Evolutionary conservation across 2,888 invertebrate genomes (phyloP).

Genomic region (Nineta flava): DNA sequence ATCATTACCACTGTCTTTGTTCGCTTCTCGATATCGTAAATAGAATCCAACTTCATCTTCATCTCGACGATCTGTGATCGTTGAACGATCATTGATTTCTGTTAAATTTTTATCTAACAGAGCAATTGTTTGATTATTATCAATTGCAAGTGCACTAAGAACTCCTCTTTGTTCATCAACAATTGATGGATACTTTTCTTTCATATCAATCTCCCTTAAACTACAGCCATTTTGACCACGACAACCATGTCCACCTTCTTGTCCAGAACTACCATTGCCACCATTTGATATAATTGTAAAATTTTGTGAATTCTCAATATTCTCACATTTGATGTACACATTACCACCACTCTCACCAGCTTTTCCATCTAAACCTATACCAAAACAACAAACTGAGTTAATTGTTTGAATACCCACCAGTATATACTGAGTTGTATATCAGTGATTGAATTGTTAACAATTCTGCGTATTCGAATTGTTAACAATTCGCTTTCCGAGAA

Average conservation of each 20-base stretch:
- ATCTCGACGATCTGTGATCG: not conserved
- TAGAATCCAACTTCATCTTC: not conserved
- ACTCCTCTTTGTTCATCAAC: not conserved
- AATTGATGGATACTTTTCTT: conserved; percentile 6
- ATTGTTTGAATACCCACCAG: too few species aligned
- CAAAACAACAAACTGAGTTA: too few species aligned
- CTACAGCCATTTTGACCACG: conserved; percentile 13
- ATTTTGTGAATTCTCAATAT: conserved; percentile 12
- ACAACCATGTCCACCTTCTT: conserved; percentile 17
- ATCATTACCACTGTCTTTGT: too few species aligned
- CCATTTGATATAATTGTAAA: conserved; percentile 16
- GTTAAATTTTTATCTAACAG: too few species aligned
- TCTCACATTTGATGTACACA: conserved; percentile 12
- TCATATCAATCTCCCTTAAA: conserved; percentile 5
- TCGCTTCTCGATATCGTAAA: too few species aligned
- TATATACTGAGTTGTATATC: too few species aligned
- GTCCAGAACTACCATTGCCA: conserved; percentile 17
- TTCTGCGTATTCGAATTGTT: too few species aligned
- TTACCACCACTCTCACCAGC: conserved; percentile 19
- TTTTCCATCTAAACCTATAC: conserved; percentile 14
- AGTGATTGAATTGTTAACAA: too few species aligned
- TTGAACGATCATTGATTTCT: not conserved
- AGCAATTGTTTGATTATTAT: too few species aligned
- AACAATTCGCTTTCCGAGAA: too few species aligned
- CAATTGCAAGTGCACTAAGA: too few species aligned